Percentiles rank a stretch among this genome's conserved stretches.
phyloP scores from a whole-genome alignment of 2,797 vertebrate genomes.

The Mycteria americana region DNA sequence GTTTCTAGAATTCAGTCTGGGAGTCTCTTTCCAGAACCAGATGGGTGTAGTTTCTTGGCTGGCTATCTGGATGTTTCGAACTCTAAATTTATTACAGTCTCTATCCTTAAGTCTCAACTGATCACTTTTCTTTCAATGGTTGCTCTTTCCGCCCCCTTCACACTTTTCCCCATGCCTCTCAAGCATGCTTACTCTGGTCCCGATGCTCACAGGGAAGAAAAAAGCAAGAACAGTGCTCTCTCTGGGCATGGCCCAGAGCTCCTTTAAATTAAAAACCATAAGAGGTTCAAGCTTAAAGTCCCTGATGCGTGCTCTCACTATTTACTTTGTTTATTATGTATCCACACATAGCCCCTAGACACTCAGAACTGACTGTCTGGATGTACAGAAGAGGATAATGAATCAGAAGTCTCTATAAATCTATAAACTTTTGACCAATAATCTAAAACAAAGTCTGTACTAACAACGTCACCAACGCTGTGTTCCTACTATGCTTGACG shows the following conservation, averaged over 20 bases:
- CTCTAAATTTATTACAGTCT: not conserved
- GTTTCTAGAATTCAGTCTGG: not conserved
- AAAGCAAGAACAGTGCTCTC: not conserved
- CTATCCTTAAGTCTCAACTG: not conserved
- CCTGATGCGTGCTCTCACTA: rapidly evolving
- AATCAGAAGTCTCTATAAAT: not conserved
- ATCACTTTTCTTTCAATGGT: not conserved
- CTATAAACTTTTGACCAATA: not conserved
- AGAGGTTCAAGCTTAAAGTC: not conserved
- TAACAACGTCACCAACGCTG: not conserved
- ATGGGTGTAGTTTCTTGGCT: not conserved
- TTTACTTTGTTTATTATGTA: not conserved
- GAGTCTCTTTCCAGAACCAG: not conserved
- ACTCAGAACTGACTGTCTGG: not conserved
- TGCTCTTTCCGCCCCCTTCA: not conserved
- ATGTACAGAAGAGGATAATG: not conserved
- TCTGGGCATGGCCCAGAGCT: not conserved
- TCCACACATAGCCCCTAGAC: not conserved
- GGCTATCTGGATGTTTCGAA: not conserved
- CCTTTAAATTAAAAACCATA: not conserved
- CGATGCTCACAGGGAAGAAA: not conserved
- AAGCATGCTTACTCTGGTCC: not conserved
- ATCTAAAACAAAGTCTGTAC: not conserved
- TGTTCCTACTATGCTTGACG: not conserved
- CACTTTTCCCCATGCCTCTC: not conserved